These are phyloP conservation scores for Drosophila pegasa DNA, from an alignment of 2,888 invertebrate genomes.

Conservation along the genomic window DNA sequence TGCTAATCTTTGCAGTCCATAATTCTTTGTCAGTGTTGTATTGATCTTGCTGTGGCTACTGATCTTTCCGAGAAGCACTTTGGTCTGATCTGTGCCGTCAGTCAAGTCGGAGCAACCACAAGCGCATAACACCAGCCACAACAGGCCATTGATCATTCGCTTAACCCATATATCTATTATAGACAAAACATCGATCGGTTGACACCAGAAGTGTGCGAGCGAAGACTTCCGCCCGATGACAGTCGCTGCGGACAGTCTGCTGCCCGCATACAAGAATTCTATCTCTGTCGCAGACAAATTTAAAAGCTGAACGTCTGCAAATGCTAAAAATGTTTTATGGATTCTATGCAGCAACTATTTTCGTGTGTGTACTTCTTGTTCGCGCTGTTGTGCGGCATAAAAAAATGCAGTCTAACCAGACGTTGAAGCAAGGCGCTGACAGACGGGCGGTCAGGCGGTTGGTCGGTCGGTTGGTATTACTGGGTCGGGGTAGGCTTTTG, in stretches of 20 bases:
- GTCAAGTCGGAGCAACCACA: constrained; percentile 17
- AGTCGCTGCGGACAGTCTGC: constrained; percentile 52
- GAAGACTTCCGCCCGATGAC: constrained; percentile 31
- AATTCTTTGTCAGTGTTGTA: constrained; percentile 16
- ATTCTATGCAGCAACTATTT: constrained; percentile 50
- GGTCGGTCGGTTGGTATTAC: constrained; percentile 5
- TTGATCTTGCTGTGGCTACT: constrained; percentile 24
- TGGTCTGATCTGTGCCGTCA: constrained; percentile 14
- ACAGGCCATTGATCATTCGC: constrained; percentile 45
- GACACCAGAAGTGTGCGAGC: constrained; percentile 45
- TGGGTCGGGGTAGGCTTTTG: constrained; percentile 30
- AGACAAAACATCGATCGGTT: constrained; percentile 29
- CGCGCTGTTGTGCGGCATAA: constrained; percentile 38
- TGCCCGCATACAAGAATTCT: constrained; percentile 63
- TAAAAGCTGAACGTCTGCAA: constrained; percentile 75
- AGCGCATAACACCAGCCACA: constrained; percentile 1
- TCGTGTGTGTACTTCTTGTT: constrained; percentile 19
- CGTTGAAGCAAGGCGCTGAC: constrained; percentile 45
- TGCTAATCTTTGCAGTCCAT: constrained; percentile 5
- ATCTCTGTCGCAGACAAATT: constrained; percentile 55
- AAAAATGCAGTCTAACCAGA: constrained; percentile 77
- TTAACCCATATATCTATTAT: constrained; percentile 45
- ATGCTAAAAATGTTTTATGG: constrained; percentile 78
- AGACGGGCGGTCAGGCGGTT: constrained; percentile 32
- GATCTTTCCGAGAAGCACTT: constrained; percentile 36